phyloP scores from a whole-genome alignment of 2,797 vertebrate genomes.

The Saxicola maurus region DNA sequence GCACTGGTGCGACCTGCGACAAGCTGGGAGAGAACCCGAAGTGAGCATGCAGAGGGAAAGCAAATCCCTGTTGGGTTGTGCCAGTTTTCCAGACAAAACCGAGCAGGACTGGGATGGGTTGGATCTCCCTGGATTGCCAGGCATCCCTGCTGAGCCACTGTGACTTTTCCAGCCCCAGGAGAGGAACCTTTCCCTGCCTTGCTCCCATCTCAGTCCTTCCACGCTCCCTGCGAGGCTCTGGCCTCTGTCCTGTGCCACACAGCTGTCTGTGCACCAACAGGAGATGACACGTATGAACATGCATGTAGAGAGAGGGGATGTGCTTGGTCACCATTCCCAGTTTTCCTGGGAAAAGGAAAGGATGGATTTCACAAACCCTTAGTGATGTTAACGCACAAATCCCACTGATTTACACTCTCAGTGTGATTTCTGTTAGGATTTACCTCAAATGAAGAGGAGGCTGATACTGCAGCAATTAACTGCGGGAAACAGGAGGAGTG shows the following conservation, averaged over 20 bases:
- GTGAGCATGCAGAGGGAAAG: not conserved
- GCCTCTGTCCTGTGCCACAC: accelerated
- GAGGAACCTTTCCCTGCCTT: not conserved
- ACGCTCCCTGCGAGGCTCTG: accelerated
- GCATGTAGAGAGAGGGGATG: accelerated
- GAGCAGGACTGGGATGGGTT: not conserved
- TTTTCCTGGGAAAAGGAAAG: not conserved
- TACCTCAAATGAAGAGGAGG: not conserved
- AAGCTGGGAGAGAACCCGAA: not conserved
- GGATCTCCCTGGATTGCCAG: not conserved
- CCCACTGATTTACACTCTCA: accelerated
- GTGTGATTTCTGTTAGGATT: not conserved
- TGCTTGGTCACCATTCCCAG: not conserved
- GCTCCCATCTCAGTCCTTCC: not conserved
- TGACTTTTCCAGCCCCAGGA: not conserved
- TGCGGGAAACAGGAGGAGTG: accelerated
- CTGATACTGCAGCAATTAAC: not conserved
- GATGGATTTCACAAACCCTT: not conserved
- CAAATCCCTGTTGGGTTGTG: not conserved
- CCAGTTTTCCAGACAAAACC: not conserved
- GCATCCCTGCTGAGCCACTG: not conserved
- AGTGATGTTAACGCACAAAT: not conserved
- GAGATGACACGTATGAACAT: accelerated
- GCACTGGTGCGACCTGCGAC: not conserved
- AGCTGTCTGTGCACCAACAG: accelerated